Conservation (phyloP, 2,113 vertebrate genomes). For the Acinonyx jubatus region DNA sequence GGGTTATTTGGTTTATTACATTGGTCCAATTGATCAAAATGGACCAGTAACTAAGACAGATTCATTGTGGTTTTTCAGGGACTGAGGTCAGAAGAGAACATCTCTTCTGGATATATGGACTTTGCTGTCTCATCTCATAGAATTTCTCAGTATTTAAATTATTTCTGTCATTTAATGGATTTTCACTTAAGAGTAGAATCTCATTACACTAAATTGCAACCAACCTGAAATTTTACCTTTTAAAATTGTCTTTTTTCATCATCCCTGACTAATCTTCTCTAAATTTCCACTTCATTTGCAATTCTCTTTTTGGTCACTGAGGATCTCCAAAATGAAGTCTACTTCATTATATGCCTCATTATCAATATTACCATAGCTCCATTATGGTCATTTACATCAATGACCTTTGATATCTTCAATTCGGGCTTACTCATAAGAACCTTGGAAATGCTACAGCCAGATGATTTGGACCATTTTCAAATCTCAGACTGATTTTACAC, state of each 20-base stretch:
- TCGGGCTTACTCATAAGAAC: background rate
- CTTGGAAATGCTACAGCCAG: background rate
- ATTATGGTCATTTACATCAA: constrained; percentile 40
- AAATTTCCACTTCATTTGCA: constrained; percentile 71
- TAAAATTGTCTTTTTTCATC: constrained; percentile 61
- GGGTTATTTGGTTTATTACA: background rate
- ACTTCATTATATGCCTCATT: constrained; percentile 58
- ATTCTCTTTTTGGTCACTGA: constrained; percentile 49
- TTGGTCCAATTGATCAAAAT: background rate
- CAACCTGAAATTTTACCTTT: constrained; percentile 64
- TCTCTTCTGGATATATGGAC: background rate
- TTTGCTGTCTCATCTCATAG: constrained; percentile 62
- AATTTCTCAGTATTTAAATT: constrained; percentile 75
- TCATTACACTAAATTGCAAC: constrained; percentile 67
- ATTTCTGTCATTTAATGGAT: constrained; percentile 64
- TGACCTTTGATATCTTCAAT: constrained; percentile 40
- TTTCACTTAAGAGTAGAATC: constrained; percentile 70
- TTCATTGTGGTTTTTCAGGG: constrained; percentile 6
- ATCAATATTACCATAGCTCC: background rate
- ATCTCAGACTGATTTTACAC: constrained; percentile 29
- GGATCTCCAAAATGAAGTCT: constrained; percentile 39
- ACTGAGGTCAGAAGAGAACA: background rate
- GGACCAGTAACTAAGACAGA: background rate
- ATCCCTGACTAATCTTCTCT: constrained; percentile 47
- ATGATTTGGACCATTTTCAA: constrained; percentile 40